A percentile compares a stretch with the other conserved stretches of the same genome.
phyloP scores from a whole-genome alignment of 2,888 invertebrate species.

The Campopleginae sp. region DNA sequence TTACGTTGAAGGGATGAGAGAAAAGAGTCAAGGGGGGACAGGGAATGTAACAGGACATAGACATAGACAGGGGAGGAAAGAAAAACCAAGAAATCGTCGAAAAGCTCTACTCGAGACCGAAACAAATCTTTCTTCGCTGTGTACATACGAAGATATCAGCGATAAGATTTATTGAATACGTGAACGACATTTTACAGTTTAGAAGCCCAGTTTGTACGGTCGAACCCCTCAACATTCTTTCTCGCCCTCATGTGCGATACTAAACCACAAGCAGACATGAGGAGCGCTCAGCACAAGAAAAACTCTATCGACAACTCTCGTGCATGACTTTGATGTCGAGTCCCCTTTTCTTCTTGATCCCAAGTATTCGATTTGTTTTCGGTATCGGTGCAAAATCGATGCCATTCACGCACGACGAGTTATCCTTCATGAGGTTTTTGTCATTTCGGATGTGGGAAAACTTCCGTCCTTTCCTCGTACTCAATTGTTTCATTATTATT shows the following conservation, averaged over 20 bases:
- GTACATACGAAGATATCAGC: slow-evolving; percentile 48
- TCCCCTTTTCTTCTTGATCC: not conserved
- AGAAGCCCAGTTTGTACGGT: slow-evolving; percentile 13
- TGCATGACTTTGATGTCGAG: slow-evolving; percentile 17
- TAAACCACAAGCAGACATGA: slow-evolving; percentile 23
- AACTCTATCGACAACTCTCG: slow-evolving; percentile 38
- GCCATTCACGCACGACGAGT: slow-evolving; percentile 3
- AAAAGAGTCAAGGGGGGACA: not conserved
- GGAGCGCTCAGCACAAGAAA: slow-evolving; percentile 43
- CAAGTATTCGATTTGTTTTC: slow-evolving; percentile 37
- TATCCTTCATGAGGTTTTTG: slow-evolving; percentile 1
- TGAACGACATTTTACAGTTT: slow-evolving; percentile 61
- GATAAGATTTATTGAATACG: slow-evolving; percentile 65
- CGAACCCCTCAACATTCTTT: not conserved
- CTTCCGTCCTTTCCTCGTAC: not conserved
- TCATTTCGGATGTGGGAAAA: not conserved
- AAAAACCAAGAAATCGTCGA: slow-evolving; percentile 52
- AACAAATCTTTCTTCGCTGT: slow-evolving; percentile 60
- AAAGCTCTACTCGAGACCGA: slow-evolving; percentile 47
- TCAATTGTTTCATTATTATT: not conserved
- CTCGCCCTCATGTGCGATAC: slow-evolving; percentile 1
- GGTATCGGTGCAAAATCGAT: slow-evolving; percentile 27
- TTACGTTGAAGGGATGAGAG: slow-evolving; percentile 1
- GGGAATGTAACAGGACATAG: slow-evolving; percentile 17
- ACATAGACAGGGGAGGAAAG: slow-evolving; percentile 16